phyloP scores from a whole-genome alignment of 2,797 vertebrate species.

The Bovichtus variegatus region DNA sequence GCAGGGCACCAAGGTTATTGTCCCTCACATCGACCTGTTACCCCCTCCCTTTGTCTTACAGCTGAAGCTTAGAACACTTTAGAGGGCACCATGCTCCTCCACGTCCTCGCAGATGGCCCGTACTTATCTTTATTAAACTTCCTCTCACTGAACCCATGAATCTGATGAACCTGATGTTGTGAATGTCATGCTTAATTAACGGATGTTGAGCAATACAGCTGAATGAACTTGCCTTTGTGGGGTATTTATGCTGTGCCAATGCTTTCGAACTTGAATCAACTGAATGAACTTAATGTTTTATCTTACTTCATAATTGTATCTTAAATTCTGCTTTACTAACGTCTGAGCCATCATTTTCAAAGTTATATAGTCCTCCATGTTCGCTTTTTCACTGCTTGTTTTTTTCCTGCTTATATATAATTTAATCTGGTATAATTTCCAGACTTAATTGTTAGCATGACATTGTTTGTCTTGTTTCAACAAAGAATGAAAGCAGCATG shows the following conservation, averaged over 20 bases:
- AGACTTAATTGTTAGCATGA: not conserved
- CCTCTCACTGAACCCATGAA: conserved; percentile 39
- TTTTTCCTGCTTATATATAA: not conserved
- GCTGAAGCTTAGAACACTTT: conserved; percentile 60
- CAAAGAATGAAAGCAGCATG: not conserved
- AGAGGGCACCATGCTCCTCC: conserved; percentile 67
- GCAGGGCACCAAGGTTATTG: conserved; percentile 66
- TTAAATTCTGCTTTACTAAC: not conserved
- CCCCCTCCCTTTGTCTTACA: conserved; percentile 56
- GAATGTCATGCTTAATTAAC: conserved; percentile 27
- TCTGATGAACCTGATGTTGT: conserved; percentile 19
- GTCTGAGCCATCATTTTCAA: not conserved
- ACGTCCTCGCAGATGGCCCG: conserved; percentile 73
- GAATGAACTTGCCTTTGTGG: conserved; percentile 33
- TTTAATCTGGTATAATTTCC: not conserved
- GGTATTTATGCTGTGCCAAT: conserved; percentile 7
- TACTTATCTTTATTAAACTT: conserved; percentile 45
- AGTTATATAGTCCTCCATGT: not conserved
- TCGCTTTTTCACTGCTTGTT: not conserved
- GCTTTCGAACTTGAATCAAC: conserved; percentile 13
- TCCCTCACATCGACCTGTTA: conserved; percentile 60
- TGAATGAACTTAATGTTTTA: not conserved
- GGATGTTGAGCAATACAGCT: conserved; percentile 27
- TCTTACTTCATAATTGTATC: not conserved
- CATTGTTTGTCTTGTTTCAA: not conserved